Evolutionary conservation across 2,113 vertebrate species (phyloP), one percentile per base, ranked within the genome.

Genomic region (Ranitomeya variabilis): DNA sequence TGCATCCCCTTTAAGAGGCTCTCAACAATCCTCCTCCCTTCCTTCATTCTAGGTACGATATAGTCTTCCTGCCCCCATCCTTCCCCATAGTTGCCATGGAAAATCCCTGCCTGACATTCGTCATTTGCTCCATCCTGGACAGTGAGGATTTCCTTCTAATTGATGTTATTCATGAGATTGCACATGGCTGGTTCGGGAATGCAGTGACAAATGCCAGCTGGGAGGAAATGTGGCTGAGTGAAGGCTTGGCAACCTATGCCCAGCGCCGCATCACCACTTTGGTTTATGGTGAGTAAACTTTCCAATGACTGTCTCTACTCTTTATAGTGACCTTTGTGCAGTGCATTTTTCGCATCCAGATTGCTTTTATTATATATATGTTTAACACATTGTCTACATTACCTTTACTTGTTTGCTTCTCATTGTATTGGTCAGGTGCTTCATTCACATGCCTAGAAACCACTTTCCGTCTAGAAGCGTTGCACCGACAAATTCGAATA

Each of bases 171-270:
- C 98, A 99, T 0, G 98, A 99, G 91, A 97, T 99, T 52, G 97
- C 97, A 0, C 98, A 99, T 92, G 97, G 97, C 94, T 99, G 98
- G 98, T 99, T 99, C 4, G 98, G 98, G 45, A 99, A 99, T 0
- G 97, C 98, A 0, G 98, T 99, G 93, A 99, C 98, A 93, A 99
- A 99, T 0, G 98, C 97, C 91, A 98, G 96, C 0, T 99, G 98
- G 98, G 97, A 99, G 92, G 97, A 99, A 95, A 99, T 99, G 98
- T 99, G 98, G 98, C 95, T 99, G 92, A 99, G 98, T 0, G 98
- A 99, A 89, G 98, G 98, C 2, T 94, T 99, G 45, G 98, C 98
- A 89, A 99, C 98, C 0, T 99, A 99, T 0, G 98, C 98, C 0
- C 98, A 99, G 94, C 95, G 98, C 71, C 95, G 98, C 21, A 99